Evolutionary conservation across 2,797 vertebrate species (phyloP).

Genomic region (Pseudochirops cupreus): DNA sequence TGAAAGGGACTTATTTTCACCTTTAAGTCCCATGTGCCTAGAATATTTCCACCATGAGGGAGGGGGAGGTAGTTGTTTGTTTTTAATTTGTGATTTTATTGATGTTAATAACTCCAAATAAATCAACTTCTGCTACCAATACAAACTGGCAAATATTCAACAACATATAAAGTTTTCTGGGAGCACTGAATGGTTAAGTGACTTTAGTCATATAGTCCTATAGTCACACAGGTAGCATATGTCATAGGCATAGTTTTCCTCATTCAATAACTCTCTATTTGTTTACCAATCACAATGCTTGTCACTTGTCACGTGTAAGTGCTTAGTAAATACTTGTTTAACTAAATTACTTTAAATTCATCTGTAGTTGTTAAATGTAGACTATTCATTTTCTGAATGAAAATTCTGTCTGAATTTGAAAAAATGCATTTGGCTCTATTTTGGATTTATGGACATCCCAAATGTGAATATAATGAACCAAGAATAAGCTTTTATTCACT

Average conservation of each 20-base stretch:
- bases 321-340: not conserved
- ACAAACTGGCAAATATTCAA: not conserved
- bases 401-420: not conserved
- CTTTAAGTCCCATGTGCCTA: not conserved
- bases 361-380: not conserved
- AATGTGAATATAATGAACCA: not conserved
- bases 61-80: not conserved
- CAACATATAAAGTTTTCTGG: not conserved
- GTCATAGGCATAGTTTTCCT: not conserved
- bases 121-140: not conserved
- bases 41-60: not conserved
- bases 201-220: not conserved
- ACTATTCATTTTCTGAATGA: not conserved
- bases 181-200: not conserved
- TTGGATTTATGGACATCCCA: not conserved
- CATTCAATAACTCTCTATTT: not conserved
- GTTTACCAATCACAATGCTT: not conserved
- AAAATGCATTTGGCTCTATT: not conserved
- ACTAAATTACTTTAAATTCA: not conserved
- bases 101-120: not conserved
- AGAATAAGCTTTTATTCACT: not conserved
- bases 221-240: not conserved
- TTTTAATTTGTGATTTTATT: not conserved
- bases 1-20: not conserved
- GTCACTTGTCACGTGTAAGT: not conserved